Base-by-base conservation (phyloP, 2,797 vertebrate species). In the Crypturellus tataupa region DNA sequence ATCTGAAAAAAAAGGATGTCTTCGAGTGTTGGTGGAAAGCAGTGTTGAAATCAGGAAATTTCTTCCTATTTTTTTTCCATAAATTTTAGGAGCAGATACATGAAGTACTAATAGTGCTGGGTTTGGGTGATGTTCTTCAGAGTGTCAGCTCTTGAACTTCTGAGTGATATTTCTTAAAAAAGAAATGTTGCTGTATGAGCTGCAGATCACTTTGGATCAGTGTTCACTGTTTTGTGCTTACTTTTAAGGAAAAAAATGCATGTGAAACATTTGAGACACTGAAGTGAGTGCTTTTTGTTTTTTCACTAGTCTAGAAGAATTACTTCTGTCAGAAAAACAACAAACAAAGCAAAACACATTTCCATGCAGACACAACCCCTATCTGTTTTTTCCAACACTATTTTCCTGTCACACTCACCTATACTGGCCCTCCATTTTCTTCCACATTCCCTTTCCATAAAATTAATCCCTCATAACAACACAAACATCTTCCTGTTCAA, bases 291-390 rank as follows among this genome's bases (percentile, higher is more conserved):
- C n/a, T 81, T 93, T 72, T 40, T 72, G 37, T 39, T 81, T 93
- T 72, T 39, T 79, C 40, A 40, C 27, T 77, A 56, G 49, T 73
- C 72, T 82, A 82, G 25, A 78, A 85, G 44, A 18, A 67, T 44
- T 71, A 44, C 0, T 1, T 71, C 80, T 84, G 58, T 77, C 71
- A 70, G 72, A 90, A 85, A 81, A 39, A 12, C 47, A 12, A 55
- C 27, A 27, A 53, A 21, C 71, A 91, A 82, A 51, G 24, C 71
- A 91, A 85, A 81, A 27, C 10, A 40, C 85, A 92, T 91, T 90
- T 71, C 46, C 53, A 33, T 65, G 39, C 20, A 49, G 56, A 37
- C 8, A 58, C 7, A 46, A 25, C 63, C 70, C n/a, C 31, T 81
- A 2, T 46, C 20, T 77, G 2, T 5, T 17, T 59, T 72, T 24